Percentiles rank a stretch among this genome's conserved stretches.
These are phyloP conservation scores for Hemiprocne comata DNA, from an alignment of 2,113 vertebrate species.

Conservation along the genomic window DNA sequence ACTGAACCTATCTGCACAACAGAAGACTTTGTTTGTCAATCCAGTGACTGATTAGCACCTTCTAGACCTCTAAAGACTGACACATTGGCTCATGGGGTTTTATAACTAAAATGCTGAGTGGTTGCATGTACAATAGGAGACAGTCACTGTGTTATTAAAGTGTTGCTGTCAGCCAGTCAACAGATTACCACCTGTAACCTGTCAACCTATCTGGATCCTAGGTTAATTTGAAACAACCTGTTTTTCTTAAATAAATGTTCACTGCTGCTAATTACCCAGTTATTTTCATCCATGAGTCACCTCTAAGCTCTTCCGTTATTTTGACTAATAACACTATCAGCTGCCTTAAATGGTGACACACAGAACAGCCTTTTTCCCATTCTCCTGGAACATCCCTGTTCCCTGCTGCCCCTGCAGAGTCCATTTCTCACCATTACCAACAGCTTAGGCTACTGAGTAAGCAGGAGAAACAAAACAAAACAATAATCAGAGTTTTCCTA, in stretches of 20 bases:
- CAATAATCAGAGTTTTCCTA: neutral
- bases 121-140: neutral
- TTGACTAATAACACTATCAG: neutral
- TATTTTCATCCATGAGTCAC: slow-evolving; percentile 8
- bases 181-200: neutral
- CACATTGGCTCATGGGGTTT: neutral
- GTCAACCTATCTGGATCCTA: neutral
- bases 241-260: neutral
- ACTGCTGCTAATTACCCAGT: neutral
- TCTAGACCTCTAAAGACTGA: neutral
- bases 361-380: neutral
- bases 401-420: neutral
- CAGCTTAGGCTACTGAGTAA: neutral
- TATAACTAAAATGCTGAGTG: neutral
- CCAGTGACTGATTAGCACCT: neutral
- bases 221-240: neutral
- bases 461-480: neutral
- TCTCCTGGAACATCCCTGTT: neutral
- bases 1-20: neutral
- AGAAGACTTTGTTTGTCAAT: neutral
- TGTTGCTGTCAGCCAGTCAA: neutral
- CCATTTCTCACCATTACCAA: neutral
- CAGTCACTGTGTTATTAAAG: neutral
- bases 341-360: neutral
- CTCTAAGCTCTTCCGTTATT: neutral